Conservation (phyloP, 1,140 invertebrate species). For the Calephelis virginiensis region DNA sequence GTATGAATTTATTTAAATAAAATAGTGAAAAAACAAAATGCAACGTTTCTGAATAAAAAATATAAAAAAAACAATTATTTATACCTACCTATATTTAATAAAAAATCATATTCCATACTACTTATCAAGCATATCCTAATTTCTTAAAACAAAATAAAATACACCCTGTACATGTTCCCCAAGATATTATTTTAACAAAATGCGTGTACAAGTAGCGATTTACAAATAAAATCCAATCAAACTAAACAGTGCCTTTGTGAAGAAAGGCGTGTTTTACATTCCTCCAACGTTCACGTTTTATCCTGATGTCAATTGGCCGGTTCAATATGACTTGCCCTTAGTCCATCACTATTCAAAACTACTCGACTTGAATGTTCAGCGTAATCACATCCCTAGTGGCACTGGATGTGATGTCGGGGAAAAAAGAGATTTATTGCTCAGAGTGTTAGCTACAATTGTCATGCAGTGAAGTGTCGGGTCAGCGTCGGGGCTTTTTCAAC, state of each 20-base stretch:
- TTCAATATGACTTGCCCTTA: constrained; percentile 38
- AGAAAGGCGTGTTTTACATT: constrained; percentile 27
- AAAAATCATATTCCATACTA: too few relatives aligned
- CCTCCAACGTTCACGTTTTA: constrained; percentile 16
- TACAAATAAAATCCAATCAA: not conserved
- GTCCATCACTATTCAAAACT: constrained; percentile 39
- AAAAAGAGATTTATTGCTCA: constrained; percentile 37
- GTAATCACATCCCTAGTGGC: constrained; percentile 35
- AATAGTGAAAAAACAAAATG: too few relatives aligned
- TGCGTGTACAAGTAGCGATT: not conserved
- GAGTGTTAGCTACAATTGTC: constrained; percentile 28
- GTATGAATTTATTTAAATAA: too few relatives aligned
- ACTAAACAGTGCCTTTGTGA: not conserved
- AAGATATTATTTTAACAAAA: not conserved
- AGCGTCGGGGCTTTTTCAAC: constrained; percentile 16
- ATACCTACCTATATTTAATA: too few relatives aligned
- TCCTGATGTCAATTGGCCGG: constrained; percentile 33
- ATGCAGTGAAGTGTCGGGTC: constrained; percentile 22
- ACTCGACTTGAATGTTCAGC: constrained; percentile 35
- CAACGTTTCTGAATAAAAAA: too few relatives aligned
- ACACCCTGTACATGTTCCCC: not conserved
- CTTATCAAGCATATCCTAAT: too few relatives aligned
- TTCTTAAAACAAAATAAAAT: not conserved
- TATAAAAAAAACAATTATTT: too few relatives aligned
- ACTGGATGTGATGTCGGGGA: constrained; percentile 31